These are phyloP conservation scores for Cepphus grylle DNA, from an alignment of 2,113 vertebrate species.

Conservation along the genomic window DNA sequence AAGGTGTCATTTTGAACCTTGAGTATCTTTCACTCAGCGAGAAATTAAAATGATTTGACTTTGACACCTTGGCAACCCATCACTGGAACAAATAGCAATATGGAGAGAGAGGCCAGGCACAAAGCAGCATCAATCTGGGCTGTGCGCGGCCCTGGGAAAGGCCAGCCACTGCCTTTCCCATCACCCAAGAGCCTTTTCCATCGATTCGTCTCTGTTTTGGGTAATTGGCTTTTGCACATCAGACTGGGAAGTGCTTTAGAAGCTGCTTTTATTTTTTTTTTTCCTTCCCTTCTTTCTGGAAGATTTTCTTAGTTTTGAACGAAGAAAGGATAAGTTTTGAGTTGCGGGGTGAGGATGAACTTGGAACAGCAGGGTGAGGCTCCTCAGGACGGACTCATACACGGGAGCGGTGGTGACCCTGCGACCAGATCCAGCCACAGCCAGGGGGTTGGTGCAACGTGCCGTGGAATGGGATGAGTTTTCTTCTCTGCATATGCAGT, in stretches of 20 bases:
- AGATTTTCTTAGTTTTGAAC: not conserved
- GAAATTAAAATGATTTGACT: not conserved
- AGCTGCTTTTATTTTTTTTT: not conserved
- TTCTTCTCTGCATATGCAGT: rapidly evolving
- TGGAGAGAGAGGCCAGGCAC: not conserved
- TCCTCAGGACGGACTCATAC: rapidly evolving
- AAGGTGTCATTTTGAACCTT: conserved; percentile 10
- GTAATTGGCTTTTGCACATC: not conserved
- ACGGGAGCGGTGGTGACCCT: not conserved
- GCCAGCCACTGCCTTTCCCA: not conserved
- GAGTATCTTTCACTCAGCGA: not conserved
- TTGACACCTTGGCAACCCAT: conserved; percentile 5
- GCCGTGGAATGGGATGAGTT: not conserved
- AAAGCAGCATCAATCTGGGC: not conserved
- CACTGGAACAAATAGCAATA: not conserved
- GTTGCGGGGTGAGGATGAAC: not conserved
- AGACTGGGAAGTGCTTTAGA: not conserved
- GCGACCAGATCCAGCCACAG: not conserved
- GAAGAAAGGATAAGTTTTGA: not conserved
- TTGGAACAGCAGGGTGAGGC: not conserved
- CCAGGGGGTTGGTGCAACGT: rapidly evolving
- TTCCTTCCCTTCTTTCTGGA: not conserved
- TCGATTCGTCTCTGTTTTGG: not conserved
- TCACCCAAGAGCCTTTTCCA: not conserved
- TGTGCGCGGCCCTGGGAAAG: not conserved